Conservation (phyloP, 1,140 invertebrate genomes). For the Drosophila grimshawi region DNA sequence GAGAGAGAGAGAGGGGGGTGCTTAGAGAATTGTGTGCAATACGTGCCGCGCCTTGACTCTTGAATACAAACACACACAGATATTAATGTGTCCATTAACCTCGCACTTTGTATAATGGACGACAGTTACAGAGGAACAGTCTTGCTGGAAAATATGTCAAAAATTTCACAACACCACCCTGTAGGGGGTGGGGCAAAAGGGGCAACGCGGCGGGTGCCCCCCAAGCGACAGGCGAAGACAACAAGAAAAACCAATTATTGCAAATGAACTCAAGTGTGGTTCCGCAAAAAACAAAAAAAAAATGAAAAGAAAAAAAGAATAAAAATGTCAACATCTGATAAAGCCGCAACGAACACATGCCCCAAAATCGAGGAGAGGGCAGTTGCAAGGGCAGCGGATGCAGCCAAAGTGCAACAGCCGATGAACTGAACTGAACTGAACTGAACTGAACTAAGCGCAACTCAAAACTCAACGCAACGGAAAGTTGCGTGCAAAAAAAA, state of each 20-base stretch:
- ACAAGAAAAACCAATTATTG: conserved; percentile 84
- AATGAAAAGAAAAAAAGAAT: background rate
- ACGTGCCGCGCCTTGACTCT: conserved; percentile 9
- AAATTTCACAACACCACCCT: conserved; percentile 57
- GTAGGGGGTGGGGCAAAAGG: background rate
- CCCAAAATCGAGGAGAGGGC: conserved; percentile 3
- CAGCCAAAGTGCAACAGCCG: conserved; percentile 75
- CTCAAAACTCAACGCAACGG: conserved; percentile 13
- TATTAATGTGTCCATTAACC: conserved; percentile 60
- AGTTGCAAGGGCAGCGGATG: conserved; percentile 51
- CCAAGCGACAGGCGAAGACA: conserved; percentile 31
- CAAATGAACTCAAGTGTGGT: conserved; percentile 83
- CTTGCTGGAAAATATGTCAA: conserved; percentile 56
- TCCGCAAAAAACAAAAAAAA: conserved; percentile 55
- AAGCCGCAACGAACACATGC: conserved; percentile 60
- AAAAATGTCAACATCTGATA: conserved; percentile 82
- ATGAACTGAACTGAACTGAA: conserved; percentile 43
- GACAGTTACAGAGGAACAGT: conserved; percentile 19
- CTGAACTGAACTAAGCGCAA: conserved; percentile 34
- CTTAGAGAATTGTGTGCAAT: background rate
- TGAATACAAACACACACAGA: background rate
- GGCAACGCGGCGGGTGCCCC: background rate
- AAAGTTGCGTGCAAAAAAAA: conserved; percentile 38
- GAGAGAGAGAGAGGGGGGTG: background rate
- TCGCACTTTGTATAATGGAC: conserved; percentile 33